Percentiles rank a stretch among this genome's conserved stretches.
Evolutionary conservation across 64 coral and sea anemone species (phyloP).

Genomic region (Platygyra sinensis): DNA sequence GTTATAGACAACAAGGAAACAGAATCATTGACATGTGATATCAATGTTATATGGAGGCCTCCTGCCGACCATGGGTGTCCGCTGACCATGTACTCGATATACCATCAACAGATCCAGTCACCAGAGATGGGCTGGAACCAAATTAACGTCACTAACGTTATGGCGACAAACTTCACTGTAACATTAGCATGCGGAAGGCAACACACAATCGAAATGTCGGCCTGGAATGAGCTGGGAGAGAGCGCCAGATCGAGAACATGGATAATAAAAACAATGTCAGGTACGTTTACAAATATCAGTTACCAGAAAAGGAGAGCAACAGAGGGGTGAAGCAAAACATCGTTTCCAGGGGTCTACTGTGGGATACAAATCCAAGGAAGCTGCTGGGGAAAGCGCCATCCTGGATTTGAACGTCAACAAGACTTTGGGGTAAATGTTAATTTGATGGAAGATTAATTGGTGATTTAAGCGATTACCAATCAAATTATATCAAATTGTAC

Average conservation of each 20-base stretch:
- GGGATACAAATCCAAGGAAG: too few relatives aligned
- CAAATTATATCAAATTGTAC: too few relatives aligned
- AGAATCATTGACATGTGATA: not conserved
- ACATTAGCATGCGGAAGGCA: not conserved
- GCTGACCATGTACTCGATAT: constrained; percentile 12
- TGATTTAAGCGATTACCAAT: too few relatives aligned
- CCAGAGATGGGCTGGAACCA: not conserved
- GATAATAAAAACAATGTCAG: not conserved
- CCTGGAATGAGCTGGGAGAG: constrained; percentile 23
- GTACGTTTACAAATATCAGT: not conserved
- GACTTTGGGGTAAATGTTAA: too few relatives aligned
- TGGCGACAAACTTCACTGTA: not conserved
- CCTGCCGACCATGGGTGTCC: not conserved
- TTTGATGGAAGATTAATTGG: too few relatives aligned
- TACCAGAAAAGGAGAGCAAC: too few relatives aligned
- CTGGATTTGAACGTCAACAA: too few relatives aligned
- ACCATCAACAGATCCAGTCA: not conserved
- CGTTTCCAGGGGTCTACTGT: too few relatives aligned
- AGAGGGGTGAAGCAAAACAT: too few relatives aligned
- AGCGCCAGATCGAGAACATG: not conserved
- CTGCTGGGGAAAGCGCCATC: too few relatives aligned
- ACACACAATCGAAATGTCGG: constrained; percentile 5
- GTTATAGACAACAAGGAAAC: not conserved
- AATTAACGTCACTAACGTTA: not conserved
- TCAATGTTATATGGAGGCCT: not conserved